phyloP scores from a whole-genome alignment of 1,140 invertebrate genomes.

The Drosophila sturtevanti region DNA sequence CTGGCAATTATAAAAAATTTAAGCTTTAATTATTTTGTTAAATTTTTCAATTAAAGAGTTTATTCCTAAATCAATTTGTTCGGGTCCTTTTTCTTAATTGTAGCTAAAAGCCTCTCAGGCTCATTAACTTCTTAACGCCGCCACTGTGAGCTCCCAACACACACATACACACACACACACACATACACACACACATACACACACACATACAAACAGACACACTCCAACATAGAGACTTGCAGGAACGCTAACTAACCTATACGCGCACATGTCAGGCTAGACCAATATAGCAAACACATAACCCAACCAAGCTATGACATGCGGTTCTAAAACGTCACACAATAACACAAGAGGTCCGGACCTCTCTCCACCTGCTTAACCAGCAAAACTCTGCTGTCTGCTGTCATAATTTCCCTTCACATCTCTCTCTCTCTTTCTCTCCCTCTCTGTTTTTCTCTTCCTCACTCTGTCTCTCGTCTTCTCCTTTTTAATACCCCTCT shows the following conservation, averaged over 20 bases:
- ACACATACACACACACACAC: too few relatives aligned
- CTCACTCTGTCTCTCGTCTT: slow-evolving; percentile 15
- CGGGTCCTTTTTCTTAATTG: too few relatives aligned
- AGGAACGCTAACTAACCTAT: slow-evolving; percentile 4
- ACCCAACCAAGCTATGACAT: slow-evolving; percentile 33
- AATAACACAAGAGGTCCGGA: not conserved
- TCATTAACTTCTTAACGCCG: slow-evolving; percentile 40
- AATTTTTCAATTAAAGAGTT: too few relatives aligned
- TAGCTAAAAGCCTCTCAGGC: slow-evolving; percentile 13
- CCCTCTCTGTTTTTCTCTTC: not conserved
- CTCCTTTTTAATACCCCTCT: not conserved
- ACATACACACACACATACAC: not conserved
- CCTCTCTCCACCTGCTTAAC: not conserved
- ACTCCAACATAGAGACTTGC: not conserved
- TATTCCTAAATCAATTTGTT: too few relatives aligned
- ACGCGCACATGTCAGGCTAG: slow-evolving; percentile 24
- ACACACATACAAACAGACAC: not conserved
- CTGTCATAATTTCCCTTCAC: slow-evolving; percentile 8
- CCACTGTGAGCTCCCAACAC: slow-evolving; percentile 1
- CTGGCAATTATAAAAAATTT: not conserved
- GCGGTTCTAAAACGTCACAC: slow-evolving; percentile 33
- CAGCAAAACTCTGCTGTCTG: not conserved
- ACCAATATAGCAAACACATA: slow-evolving; percentile 45
- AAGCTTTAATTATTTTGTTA: too few relatives aligned
- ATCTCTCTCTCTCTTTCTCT: not conserved